Percentiles rank a stretch among this genome's conserved stretches.
Evolutionary conservation across 2,888 invertebrate genomes (phyloP).

Genomic region (Apodemia mormo): DNA sequence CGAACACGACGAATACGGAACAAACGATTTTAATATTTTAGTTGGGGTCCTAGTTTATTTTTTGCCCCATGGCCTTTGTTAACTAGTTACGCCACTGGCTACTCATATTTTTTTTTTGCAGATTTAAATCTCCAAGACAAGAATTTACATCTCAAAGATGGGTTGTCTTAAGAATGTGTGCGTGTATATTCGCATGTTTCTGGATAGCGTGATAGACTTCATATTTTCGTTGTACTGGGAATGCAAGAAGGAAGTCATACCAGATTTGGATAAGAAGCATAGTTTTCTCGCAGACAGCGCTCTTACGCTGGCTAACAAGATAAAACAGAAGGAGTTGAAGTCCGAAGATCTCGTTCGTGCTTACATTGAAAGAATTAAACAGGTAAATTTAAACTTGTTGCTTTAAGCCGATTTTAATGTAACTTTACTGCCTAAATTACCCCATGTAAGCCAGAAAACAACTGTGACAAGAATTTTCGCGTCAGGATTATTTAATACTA

Average conservation of each 20-base stretch:
- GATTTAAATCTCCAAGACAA: background rate
- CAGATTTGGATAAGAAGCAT: slow-evolving; percentile 61
- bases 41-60: too few species aligned
- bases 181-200: slow-evolving; percentile 50
- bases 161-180: slow-evolving; percentile 43
- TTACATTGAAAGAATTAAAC: slow-evolving; percentile 88
- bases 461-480: too few species aligned
- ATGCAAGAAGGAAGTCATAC: slow-evolving; percentile 53
- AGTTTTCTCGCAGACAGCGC: slow-evolving; percentile 82
- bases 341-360: slow-evolving; percentile 87
- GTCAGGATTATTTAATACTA: too few species aligned
- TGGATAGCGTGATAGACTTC: slow-evolving; percentile 65
- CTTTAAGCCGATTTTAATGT: too few species aligned
- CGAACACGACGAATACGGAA: too few species aligned
- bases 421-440: too few species aligned
- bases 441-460: too few species aligned
- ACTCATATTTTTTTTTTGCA: background rate
- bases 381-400: too few species aligned
- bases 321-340: slow-evolving; percentile 83
- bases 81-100: too few species aligned
- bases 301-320: slow-evolving; percentile 84
- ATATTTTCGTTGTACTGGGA: slow-evolving; percentile 70
- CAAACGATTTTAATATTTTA: too few species aligned
- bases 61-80: too few species aligned
- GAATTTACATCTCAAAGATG: slow-evolving; percentile 10